These are phyloP conservation scores for Heliconius aoede DNA, from an alignment of 2,888 invertebrate species.

Conservation along the genomic window DNA sequence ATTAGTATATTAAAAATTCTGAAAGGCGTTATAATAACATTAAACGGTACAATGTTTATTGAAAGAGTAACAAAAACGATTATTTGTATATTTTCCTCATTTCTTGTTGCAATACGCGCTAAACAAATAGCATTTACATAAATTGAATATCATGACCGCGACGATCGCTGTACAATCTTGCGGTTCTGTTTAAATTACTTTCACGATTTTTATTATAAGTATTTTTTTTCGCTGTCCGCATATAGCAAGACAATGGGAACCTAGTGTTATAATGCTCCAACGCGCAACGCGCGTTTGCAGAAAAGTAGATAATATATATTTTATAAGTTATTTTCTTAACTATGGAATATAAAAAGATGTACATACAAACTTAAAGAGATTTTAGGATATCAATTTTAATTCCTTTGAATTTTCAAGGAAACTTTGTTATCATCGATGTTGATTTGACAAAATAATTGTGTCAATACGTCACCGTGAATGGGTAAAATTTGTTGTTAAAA, in stretches of 20 bases:
- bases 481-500: too few species aligned
- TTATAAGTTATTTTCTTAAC: background rate
- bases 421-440: background rate
- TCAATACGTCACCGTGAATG: background rate
- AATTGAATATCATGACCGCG: conserved; percentile 21
- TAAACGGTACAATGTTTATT: background rate
- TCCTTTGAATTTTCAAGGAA: background rate
- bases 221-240: too few species aligned
- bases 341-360: too few species aligned
- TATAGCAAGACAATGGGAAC: too few species aligned
- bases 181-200: conserved; percentile 40
- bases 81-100: background rate
- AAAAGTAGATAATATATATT: background rate
- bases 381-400: background rate
- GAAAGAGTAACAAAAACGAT: background rate
- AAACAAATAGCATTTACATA: conserved; percentile 31
- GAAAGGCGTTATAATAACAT: background rate
- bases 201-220: conserved; percentile 29
- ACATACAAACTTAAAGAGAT: background rate
- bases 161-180: conserved; percentile 33
- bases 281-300: too few species aligned
- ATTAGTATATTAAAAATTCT: background rate
- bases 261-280: too few species aligned
- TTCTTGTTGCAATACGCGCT: conserved; percentile 14
- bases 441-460: conserved; percentile 7